Base-by-base conservation (phyloP, 2,888 invertebrate species). In the Boloria euphrosyne region DNA sequence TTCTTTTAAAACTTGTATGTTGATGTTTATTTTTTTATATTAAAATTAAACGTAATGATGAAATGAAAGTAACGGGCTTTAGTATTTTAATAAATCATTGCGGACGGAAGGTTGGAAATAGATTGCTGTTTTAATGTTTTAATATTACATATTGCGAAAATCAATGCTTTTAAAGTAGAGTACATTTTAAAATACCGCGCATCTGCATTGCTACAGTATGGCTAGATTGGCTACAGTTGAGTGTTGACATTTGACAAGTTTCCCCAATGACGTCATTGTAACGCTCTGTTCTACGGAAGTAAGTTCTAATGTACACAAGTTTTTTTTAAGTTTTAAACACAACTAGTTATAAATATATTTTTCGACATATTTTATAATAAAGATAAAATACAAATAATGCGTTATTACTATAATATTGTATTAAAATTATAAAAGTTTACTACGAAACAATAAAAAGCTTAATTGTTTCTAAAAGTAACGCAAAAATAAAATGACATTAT, bases 121-220 rank as follows among this genome's bases (percentile, higher is more conserved):
- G 14, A 27, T 60, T 31, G 10, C 38, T 13, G 31, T 14, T 27
- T 46, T 49, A 47, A 18, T n/a, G 53, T 38, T 51, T 27, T 14
- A 17, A 49, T 27, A 31, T n/a, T 52, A 44, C 14, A 61, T 55
- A 27, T 14, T 13, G 27, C 46, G 16, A 62, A 58, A 64, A 68
- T 69, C 60, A 68, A 69, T 69, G 62, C 18, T 58, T 46, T 44
- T n/a, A n/a, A 44, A 17, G 65, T 70, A 52, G 60, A n/a, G 51
- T 63, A 69, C 72, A 73, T 71, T 81, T 81, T 72, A 73, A 79
- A 83, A 78, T 76, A 70, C 73, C 81, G 83, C 83, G 83, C 82
- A 83, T 83, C 84, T 82, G 84, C 84, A 84, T 67, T 82, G 80
- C 81, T 72, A 67, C 74, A 68, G 50, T 66, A n/a, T n/a, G n/a